phyloP scores from a whole-genome alignment of 2,888 invertebrate species.

The Oxystoma pomonae region DNA sequence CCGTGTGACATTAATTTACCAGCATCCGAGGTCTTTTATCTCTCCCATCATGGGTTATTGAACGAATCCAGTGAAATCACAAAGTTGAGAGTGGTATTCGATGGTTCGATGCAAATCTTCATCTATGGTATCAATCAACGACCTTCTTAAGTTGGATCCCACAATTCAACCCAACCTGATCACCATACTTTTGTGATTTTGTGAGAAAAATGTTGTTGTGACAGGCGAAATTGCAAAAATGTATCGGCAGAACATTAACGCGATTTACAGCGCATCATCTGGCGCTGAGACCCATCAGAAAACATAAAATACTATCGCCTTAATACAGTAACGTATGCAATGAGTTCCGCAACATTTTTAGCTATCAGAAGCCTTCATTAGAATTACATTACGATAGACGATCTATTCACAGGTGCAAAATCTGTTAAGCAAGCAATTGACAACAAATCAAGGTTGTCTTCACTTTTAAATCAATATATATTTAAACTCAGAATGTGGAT shows the following conservation, averaged over 20 bases:
- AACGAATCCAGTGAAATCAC: background rate
- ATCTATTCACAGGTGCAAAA: too few relatives aligned
- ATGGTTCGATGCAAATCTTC: background rate
- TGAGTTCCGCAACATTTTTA: slow-evolving; percentile 8
- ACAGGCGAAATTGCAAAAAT: slow-evolving; percentile 13
- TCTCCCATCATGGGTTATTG: background rate
- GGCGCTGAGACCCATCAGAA: too few relatives aligned
- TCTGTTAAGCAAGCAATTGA: too few relatives aligned
- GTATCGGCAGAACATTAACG: slow-evolving; percentile 10
- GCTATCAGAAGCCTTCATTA: slow-evolving; percentile 10
- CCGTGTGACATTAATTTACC: background rate
- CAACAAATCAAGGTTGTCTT: too few relatives aligned
- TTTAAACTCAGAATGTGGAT: slow-evolving; percentile 16
- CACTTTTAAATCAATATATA: too few relatives aligned
- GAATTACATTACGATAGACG: too few relatives aligned
- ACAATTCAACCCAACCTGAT: slow-evolving; percentile 1
- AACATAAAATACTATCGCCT: slow-evolving; percentile 12
- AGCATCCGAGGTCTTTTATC: background rate
- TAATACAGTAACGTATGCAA: slow-evolving; percentile 17
- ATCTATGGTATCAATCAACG: background rate
- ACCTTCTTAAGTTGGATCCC: background rate
- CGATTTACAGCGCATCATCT: too few relatives aligned
- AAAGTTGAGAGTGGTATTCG: background rate
- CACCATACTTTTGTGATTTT: slow-evolving; percentile 6
- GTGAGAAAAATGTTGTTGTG: slow-evolving; percentile 3